Evolutionary conservation across 2,888 invertebrate species (phyloP).

Genomic region (Ichneumoninae sp.): DNA sequence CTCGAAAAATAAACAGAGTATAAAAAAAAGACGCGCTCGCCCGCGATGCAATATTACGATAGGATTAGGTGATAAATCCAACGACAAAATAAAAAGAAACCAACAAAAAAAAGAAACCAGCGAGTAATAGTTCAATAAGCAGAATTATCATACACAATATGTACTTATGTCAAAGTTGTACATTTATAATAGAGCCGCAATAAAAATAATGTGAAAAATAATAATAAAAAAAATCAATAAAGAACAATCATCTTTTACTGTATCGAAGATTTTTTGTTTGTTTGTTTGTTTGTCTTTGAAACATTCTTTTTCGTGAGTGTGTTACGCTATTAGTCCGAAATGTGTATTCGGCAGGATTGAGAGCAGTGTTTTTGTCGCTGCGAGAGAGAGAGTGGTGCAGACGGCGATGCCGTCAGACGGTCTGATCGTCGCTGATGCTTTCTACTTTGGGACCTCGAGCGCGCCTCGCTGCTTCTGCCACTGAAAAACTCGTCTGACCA

Average conservation of each 20-base stretch:
- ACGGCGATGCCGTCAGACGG: slow-evolving; percentile 17
- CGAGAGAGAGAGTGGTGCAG: slow-evolving; percentile 2
- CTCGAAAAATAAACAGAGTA: not conserved
- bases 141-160: slow-evolving; percentile 74
- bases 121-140: slow-evolving; percentile 76
- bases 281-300: not conserved
- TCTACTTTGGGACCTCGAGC: slow-evolving; percentile 2
- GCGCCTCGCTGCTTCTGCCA: slow-evolving; percentile 2
- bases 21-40: slow-evolving; percentile 7
- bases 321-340: not conserved
- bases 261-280: slow-evolving; percentile 12
- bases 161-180: slow-evolving; percentile 80
- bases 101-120: slow-evolving; percentile 32
- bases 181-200: slow-evolving; percentile 83
- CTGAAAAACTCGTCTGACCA: slow-evolving; percentile 28
- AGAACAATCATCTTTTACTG: slow-evolving; percentile 24
- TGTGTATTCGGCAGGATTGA: slow-evolving; percentile 36
- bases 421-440: slow-evolving; percentile 16
- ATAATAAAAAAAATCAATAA: slow-evolving; percentile 57
- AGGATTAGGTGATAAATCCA: slow-evolving; percentile 57
- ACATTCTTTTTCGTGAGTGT: not conserved
- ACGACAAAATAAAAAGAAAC: slow-evolving; percentile 41
- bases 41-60: slow-evolving; percentile 53
- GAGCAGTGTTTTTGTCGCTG: slow-evolving; percentile 13
- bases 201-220: slow-evolving; percentile 71